phyloP scores from a whole-genome alignment of 2,888 invertebrate genomes.

The Notocelia uddmanniana region DNA sequence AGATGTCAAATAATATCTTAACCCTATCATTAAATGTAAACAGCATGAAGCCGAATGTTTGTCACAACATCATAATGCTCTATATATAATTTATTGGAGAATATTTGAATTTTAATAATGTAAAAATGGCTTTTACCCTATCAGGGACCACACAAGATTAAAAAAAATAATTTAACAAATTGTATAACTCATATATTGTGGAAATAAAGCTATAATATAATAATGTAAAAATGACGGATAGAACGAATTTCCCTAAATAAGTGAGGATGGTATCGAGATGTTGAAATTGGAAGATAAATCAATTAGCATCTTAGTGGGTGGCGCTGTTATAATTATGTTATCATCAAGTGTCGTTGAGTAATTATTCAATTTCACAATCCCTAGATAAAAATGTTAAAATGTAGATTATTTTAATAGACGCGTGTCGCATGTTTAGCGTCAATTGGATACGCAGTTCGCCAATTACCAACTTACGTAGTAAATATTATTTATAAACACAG shows the following conservation, averaged over 20 bases:
- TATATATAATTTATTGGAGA: too few relatives aligned
- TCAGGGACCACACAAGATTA: too few relatives aligned
- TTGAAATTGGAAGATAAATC: conserved; percentile 59
- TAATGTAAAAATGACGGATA: background rate
- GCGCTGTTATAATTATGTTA: conserved; percentile 60
- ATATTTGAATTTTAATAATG: too few relatives aligned
- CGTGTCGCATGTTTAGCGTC: conserved; percentile 28
- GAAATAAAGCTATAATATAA: too few relatives aligned
- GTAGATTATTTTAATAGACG: conserved; percentile 42
- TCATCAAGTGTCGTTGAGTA: conserved; percentile 55
- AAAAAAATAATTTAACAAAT: too few relatives aligned
- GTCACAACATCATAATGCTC: too few relatives aligned
- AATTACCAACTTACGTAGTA: conserved; percentile 11
- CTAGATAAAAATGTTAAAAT: conserved; percentile 42
- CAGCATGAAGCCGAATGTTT: too few relatives aligned
- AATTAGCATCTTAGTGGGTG: conserved; percentile 65
- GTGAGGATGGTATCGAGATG: conserved; percentile 38
- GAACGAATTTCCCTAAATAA: background rate
- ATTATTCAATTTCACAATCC: conserved; percentile 53
- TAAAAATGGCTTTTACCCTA: too few relatives aligned
- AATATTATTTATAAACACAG: conserved; percentile 1
- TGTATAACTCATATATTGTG: too few relatives aligned
- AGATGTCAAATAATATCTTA: conserved; percentile 18
- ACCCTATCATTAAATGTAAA: conserved; percentile 9
- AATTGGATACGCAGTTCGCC: conserved; percentile 32